phyloP scores from a whole-genome alignment of 2,797 vertebrate species.

The Todus mexicanus region DNA sequence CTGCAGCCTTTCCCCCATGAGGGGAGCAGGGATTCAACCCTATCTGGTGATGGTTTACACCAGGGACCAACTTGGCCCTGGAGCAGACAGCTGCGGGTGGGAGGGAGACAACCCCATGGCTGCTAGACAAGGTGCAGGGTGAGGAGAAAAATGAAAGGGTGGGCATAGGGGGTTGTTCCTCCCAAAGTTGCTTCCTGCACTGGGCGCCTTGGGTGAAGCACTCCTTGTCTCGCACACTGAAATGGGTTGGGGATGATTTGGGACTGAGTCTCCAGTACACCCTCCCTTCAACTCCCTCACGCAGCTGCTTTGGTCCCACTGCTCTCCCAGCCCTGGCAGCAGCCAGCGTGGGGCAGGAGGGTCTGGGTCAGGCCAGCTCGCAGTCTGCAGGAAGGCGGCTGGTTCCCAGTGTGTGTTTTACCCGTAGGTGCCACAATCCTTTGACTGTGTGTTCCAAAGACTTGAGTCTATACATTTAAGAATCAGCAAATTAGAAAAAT shows the following conservation, averaged over 20 bases:
- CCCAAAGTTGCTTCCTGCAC: background rate
- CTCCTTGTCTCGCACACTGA: background rate
- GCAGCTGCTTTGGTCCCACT: background rate
- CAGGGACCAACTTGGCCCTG: background rate
- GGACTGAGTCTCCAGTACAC: background rate
- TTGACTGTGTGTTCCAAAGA: slow-evolving; percentile 56
- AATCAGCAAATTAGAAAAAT: slow-evolving; percentile 65
- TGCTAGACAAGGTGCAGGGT: background rate
- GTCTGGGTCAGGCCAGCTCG: background rate
- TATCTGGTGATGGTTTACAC: background rate
- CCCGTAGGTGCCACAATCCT: slow-evolving; percentile 64
- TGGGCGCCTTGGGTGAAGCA: background rate
- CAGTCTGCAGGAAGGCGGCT: background rate
- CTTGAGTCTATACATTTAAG: slow-evolving; percentile 61
- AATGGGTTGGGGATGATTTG: background rate
- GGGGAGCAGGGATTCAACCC: background rate
- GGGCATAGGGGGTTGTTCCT: background rate
- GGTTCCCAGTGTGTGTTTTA: slow-evolving; percentile 17
- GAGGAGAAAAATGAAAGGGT: background rate
- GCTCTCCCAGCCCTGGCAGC: background rate
- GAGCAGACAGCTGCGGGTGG: background rate
- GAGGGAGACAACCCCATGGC: background rate
- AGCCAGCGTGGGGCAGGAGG: background rate
- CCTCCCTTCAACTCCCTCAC: fast-evolving
- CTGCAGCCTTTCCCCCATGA: background rate